Conservation (phyloP, 2,888 invertebrate genomes). For the Caenorhabditis panamensis region DNA sequence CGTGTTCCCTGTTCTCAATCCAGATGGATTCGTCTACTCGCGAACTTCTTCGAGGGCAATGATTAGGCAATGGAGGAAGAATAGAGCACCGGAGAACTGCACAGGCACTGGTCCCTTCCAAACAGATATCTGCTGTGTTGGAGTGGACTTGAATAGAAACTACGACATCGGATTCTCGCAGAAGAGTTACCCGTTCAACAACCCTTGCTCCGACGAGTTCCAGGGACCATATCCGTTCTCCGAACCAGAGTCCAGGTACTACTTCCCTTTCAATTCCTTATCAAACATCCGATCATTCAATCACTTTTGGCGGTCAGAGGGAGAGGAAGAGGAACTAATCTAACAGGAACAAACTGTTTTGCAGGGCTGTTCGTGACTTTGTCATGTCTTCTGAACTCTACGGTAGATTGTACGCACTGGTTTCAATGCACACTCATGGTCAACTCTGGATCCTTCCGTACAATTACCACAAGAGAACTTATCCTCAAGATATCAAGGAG, state of each 20-base stretch:
- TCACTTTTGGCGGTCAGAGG: neutral
- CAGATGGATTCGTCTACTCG: constrained; percentile 80
- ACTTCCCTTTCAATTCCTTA: neutral
- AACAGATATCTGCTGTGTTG: constrained; percentile 74
- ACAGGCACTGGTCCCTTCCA: constrained; percentile 73
- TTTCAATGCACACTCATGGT: constrained; percentile 81
- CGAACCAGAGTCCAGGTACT: constrained; percentile 78
- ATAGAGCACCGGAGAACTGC: constrained; percentile 77
- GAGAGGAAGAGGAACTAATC: too few relatives aligned
- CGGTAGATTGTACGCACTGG: constrained; percentile 76
- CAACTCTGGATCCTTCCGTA: constrained; percentile 80
- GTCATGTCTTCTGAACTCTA: constrained; percentile 72
- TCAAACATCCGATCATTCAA: neutral
- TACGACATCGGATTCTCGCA: constrained; percentile 77
- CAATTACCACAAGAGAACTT: constrained; percentile 75
- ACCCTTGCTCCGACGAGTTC: constrained; percentile 80
- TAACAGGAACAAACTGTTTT: constrained; percentile 22
- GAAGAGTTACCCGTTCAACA: constrained; percentile 77
- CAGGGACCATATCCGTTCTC: constrained; percentile 79
- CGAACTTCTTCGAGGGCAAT: constrained; percentile 63
- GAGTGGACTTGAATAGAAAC: constrained; percentile 80
- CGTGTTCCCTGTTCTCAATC: constrained; percentile 79
- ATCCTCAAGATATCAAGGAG: constrained; percentile 78
- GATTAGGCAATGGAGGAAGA: constrained; percentile 81
- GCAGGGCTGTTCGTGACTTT: constrained; percentile 78